Evolutionary conservation across 2,888 invertebrate species (phyloP), one percentile per base, ranked within the genome.

Genomic region (Hyposoter dolosus): DNA sequence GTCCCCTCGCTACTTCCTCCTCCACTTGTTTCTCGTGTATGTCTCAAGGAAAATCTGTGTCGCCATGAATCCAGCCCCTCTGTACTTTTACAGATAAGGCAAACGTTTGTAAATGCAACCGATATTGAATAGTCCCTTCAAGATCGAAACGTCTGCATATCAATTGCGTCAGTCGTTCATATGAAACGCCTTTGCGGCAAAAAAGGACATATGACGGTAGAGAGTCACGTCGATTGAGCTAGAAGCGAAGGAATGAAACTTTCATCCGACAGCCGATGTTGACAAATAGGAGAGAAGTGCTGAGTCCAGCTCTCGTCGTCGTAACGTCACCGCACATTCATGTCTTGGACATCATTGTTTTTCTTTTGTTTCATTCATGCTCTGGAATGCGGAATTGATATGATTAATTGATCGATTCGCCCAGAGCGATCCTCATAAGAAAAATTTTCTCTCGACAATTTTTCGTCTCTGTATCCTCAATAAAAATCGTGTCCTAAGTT

Each of bases 81-180:
- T 77, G 77, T 68, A 77, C 28, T 50, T 35, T 66, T 35, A 81
- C 28, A 72, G 84, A 84, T 84, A 81, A 84, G 68, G 68, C 60
- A 19, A 53, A 68, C 23, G 23, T 47, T 72, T 88, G 82, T 79
- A 76, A 88, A 88, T 86, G 68, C 50, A 43, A 53, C 40, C 53
- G 47, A 32, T 47, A 65, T 76, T n/a, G 76, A 63, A 69, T 17
- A 45, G 72, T 32, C 32, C 35, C 60, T 63, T 43, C 50, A 66
- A 43, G 40, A 74, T 60, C 60, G 60, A 50, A 68, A 50, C 45
- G 74, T 84, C 19, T 68, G 72, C 77, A 77, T 82, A 82, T 84
- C 72, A 82, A 85, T 85, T 69, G 40, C 69, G 63, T 43, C 43
- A n/a, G 68, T 40, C 60, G 35, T n/a, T 60, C 43, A 47, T 65